These are phyloP conservation scores for Atherix ibis DNA, from an alignment of 2,888 invertebrate species.

Conservation along the genomic window DNA sequence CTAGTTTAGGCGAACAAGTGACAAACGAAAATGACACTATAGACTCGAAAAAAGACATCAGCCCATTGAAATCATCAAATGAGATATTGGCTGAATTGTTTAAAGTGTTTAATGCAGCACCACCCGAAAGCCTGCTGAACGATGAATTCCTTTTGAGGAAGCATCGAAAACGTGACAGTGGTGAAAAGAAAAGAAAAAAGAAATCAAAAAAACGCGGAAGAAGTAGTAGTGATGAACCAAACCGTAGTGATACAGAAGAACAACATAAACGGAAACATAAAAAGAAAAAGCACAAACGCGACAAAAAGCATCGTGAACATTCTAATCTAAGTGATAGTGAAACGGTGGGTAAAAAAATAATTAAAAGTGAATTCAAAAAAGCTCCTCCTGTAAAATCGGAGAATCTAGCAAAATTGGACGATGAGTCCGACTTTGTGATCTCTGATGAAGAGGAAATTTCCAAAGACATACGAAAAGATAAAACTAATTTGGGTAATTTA, in stretches of 20 bases:
- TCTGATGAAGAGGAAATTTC: constrained; percentile 9
- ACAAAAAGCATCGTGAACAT: constrained; percentile 13
- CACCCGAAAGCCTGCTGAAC: constrained; percentile 39
- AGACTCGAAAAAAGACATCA: constrained; percentile 26
- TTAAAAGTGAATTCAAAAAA: too few relatives aligned
- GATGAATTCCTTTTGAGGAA: constrained; percentile 27
- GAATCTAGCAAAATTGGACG: constrained; percentile 7
- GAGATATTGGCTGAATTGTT: constrained; percentile 75
- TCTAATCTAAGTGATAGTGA: constrained; percentile 15
- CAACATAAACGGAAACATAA: constrained; percentile 22
- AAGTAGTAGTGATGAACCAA: constrained; percentile 15
- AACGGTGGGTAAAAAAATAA: constrained; percentile 16
- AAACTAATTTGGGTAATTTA: too few relatives aligned
- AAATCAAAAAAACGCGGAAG: constrained; percentile 18
- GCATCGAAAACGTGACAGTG: constrained; percentile 26
- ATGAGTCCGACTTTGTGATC: constrained; percentile 10
- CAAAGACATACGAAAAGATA: too few relatives aligned
- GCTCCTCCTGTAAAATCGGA: constrained; percentile 3
- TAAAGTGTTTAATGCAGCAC: constrained; percentile 53
- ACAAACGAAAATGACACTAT: constrained; percentile 10
- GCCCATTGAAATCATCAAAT: constrained; percentile 28
- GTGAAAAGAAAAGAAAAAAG: constrained; percentile 29
- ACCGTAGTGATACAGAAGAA: constrained; percentile 25
- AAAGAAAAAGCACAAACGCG: constrained; percentile 20
- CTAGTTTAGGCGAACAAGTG: not conserved